phyloP scores from a whole-genome alignment of 1,140 invertebrate genomes.

The Heliothis virescens region DNA sequence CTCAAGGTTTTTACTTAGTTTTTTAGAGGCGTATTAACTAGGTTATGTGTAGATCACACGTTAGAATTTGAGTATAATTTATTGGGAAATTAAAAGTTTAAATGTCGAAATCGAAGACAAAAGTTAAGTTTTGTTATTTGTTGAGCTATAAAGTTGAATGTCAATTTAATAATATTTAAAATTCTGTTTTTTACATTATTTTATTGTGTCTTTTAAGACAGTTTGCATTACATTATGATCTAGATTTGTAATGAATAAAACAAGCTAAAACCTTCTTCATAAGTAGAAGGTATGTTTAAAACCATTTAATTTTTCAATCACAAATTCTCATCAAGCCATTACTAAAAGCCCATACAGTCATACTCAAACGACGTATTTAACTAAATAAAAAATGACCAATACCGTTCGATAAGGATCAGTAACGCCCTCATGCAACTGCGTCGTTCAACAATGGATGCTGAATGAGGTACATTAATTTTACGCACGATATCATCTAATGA shows the following conservation, averaged over 20 bases:
- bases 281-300: too few relatives aligned
- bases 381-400: slow-evolving; percentile 25
- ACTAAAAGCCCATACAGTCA: not conserved
- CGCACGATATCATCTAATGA: slow-evolving; percentile 36
- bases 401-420: slow-evolving; percentile 15
- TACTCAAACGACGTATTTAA: not conserved
- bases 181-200: not conserved
- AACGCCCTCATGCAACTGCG: slow-evolving; percentile 32
- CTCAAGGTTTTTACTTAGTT: slow-evolving; percentile 34
- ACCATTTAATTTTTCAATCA: not conserved
- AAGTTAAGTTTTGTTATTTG: not conserved
- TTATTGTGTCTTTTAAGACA: not conserved
- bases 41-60: slow-evolving; percentile 45
- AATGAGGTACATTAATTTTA: slow-evolving; percentile 40
- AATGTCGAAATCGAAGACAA: slow-evolving; percentile 26
- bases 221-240: too few relatives aligned
- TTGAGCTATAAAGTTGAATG: slow-evolving; percentile 7
- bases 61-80: slow-evolving; percentile 35
- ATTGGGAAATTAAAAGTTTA: slow-evolving; percentile 24
- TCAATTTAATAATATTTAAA: not conserved
- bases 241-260: too few relatives aligned
- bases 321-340: not conserved
- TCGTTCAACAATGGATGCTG: slow-evolving; percentile 8
- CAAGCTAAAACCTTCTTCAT: too few relatives aligned
- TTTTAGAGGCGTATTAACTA: slow-evolving; percentile 51